Base-by-base conservation (phyloP, 2,888 invertebrate species). In the Pilophorus perplexus region DNA sequence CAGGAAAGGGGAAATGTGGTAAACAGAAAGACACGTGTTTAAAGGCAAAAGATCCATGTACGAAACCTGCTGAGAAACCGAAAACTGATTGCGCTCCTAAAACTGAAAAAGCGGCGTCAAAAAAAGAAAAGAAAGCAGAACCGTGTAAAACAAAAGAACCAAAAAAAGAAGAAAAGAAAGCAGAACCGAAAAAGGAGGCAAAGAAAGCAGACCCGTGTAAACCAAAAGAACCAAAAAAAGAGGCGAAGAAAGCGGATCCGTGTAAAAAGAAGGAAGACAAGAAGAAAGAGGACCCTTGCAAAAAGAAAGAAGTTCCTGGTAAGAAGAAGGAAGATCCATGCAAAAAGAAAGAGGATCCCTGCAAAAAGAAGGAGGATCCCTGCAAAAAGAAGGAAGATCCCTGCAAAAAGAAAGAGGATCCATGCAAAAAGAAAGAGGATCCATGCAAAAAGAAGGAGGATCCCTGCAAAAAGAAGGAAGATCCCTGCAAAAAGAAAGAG, bases 311-410 rank as follows among this genome's bases (percentile, higher is more conserved):
- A n/a, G 40, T 25, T 10, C 50, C 60, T 46, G 22, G 50, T n/a
- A 40, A 60, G 8, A 57, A 38, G 52, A 67, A 60, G 40, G 33
- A 46, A 14, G 60, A 67, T 25, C 55, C 65, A 3, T 65, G 65
- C 20, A 59, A 59, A 23, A 67, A 67, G 46, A 46, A 67, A 22
- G 44, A 62, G 40, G 67, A 67, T 27, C 62, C 67, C n/a, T 67
- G 67, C 20, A 37, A 44, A 16, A 50, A 52, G 27, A 57, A 54
- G 18, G 52, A 55, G 18, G 44, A n/a, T n/a, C n/a, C n/a, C n/a
- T n/a, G n/a, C n/a, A n/a, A 55, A 10, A 48, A 55, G 16, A 62
- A 62, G 22, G 62, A 62, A 22, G 64, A 64, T 14, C 37, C 37
- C 10, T 64, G 52, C 12, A 50, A 50, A 20, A 62, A 62, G 62